Conservation (phyloP, 2,113 vertebrate genomes). For the Aldabrachelys gigantea region DNA sequence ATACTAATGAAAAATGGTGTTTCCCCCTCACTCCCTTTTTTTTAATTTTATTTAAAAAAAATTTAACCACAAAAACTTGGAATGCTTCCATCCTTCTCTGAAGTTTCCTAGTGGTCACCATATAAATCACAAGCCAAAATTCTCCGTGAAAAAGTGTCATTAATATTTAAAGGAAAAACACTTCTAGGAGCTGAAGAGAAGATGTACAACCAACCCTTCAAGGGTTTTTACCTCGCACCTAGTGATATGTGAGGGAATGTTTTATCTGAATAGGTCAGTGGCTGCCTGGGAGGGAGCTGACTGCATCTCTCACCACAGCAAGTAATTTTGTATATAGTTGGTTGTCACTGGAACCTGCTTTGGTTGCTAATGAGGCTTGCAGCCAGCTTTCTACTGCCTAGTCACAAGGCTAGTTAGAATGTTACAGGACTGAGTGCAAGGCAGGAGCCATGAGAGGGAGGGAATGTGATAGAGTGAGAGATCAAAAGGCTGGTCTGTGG, state of each 20-base stretch:
- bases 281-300: background rate
- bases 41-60: too few species aligned
- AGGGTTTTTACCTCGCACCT: background rate
- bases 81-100: background rate
- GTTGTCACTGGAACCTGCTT: background rate
- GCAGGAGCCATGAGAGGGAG: background rate
- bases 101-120: background rate
- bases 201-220: background rate
- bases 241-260: background rate
- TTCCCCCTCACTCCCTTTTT: background rate
- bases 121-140: background rate
- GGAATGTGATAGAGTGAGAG: background rate
- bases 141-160: background rate
- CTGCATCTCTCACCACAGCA: background rate
- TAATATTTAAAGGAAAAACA: background rate
- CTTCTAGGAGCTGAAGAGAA: background rate
- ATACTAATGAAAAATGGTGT: background rate
- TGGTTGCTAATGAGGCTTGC: background rate
- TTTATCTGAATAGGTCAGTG: background rate
- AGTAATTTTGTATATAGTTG: background rate
- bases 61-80: background rate
- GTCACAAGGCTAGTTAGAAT: background rate
- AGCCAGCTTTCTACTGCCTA: background rate
- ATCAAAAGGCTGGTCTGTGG: background rate
- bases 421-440: background rate